Conservation (phyloP, 92 coral and sea anemone species). For the Porites rus region DNA sequence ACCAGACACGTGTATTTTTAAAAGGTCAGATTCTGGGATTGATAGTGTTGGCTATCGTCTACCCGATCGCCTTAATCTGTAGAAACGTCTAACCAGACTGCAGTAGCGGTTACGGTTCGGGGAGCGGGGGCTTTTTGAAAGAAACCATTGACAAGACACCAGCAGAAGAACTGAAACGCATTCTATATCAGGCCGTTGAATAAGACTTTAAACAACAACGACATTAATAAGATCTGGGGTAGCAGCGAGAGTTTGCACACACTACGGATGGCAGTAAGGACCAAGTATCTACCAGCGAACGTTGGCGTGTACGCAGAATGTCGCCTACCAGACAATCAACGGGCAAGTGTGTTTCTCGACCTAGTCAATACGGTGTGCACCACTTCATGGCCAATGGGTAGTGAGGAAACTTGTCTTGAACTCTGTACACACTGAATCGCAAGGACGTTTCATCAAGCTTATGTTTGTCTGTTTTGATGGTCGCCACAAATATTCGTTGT, state of each 20-base stretch:
- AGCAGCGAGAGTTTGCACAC: no score
- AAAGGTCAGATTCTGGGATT: not conserved
- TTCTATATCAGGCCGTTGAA: not conserved
- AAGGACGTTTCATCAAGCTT: slow-evolving; percentile 17
- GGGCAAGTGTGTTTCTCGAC: not conserved
- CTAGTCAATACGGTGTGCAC: slow-evolving; percentile 25
- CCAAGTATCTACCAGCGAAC: slow-evolving; percentile 1
- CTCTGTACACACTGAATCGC: slow-evolving; percentile 34
- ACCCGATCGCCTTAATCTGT: not conserved
- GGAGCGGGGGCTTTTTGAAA: not conserved
- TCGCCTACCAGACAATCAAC: not conserved
- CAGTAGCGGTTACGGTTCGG: not conserved
- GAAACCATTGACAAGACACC: slow-evolving; percentile 5
- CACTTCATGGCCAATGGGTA: slow-evolving; percentile 25
- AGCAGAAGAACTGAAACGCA: not conserved
- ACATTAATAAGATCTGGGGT: no score
- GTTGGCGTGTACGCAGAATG: slow-evolving; percentile 14
- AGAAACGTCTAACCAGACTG: not conserved
- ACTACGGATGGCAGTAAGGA: not conserved
- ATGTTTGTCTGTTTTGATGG: slow-evolving; percentile 32
- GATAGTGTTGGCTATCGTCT: not conserved
- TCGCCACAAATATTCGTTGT: not conserved
- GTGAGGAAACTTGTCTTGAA: slow-evolving; percentile 2
- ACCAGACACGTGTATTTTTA: not conserved
- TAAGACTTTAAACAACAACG: not conserved